Conservation (phyloP, 1,140 invertebrate genomes). For the Drosophila orosa region DNA sequence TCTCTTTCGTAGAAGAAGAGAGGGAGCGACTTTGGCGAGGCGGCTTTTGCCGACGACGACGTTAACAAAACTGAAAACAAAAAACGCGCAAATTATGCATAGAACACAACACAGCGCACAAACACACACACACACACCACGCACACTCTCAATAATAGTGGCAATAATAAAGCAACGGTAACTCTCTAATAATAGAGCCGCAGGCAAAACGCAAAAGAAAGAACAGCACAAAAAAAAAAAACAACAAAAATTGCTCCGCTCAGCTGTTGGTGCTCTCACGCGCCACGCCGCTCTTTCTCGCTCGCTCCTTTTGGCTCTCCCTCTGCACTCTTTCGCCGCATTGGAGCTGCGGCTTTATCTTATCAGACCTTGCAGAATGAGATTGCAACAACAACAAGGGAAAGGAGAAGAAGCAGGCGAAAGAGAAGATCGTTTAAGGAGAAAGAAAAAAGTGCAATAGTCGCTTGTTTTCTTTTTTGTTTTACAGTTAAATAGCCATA, state of each 20-base stretch:
- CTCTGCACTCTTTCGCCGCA: conserved; percentile 14
- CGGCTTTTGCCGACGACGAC: conserved; percentile 65
- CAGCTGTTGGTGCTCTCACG: conserved; percentile 50
- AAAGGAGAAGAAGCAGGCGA: too few relatives aligned
- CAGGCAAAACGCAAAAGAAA: conserved; percentile 32
- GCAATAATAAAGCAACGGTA: conserved; percentile 79
- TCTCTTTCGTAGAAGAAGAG: conserved; percentile 37
- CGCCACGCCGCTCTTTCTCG: conserved; percentile 12
- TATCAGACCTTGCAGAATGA: conserved; percentile 30
- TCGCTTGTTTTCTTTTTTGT: background rate
- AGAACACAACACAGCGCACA: conserved; percentile 59
- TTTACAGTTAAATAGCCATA: conserved; percentile 2
- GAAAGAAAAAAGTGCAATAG: conserved; percentile 22
- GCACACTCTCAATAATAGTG: conserved; percentile 55
- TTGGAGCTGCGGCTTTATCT: conserved; percentile 29
- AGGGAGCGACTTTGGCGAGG: conserved; percentile 63
- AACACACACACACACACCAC: conserved; percentile 11
- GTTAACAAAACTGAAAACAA: conserved; percentile 81
- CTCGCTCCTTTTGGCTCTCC: conserved; percentile 7
- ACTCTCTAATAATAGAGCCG: conserved; percentile 78
- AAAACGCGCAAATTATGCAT: conserved; percentile 80
- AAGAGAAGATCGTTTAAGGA: conserved; percentile 3
- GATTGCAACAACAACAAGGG: conserved; percentile 12
- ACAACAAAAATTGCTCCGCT: conserved; percentile 18
- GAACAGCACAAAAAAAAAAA: conserved; percentile 28